A percentile compares a stretch with the other conserved stretches of the same genome.
These are phyloP conservation scores for Coregonus ussuriensis DNA, from an alignment of 2,797 vertebrate species.

Conservation along the genomic window DNA sequence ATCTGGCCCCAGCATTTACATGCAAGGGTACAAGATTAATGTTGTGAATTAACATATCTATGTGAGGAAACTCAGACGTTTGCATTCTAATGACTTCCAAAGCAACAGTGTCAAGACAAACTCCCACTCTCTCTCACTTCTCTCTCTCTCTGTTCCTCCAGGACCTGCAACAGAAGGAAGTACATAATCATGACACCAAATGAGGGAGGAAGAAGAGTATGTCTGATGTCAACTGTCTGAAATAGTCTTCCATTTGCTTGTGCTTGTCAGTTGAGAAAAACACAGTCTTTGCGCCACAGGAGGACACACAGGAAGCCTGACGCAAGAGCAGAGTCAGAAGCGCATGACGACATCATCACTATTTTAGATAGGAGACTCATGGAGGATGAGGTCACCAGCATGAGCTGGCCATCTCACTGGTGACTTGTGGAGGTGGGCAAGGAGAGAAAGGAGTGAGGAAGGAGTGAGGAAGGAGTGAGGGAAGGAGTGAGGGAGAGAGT, in stretches of 20 bases:
- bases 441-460: too few relatives aligned
- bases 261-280: conserved; percentile 37
- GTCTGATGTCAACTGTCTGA: too few relatives aligned
- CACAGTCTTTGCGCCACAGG: conserved; percentile 37
- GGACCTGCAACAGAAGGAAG: background rate
- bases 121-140: background rate
- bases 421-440: background rate
- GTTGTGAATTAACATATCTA: too few relatives aligned
- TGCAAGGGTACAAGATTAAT: too few relatives aligned
- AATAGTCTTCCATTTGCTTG: conserved; percentile 33
- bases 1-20: too few relatives aligned
- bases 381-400: conserved; percentile 25
- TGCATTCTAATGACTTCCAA: conserved; percentile 25
- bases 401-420: background rate
- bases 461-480: too few relatives aligned
- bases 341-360: conserved; percentile 33
- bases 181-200: conserved; percentile 11
- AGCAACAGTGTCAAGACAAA: conserved; percentile 49
- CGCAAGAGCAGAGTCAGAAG: conserved; percentile 17
- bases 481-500: too few relatives aligned
- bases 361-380: conserved; percentile 34
- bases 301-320: conserved; percentile 18
- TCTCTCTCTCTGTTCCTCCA: background rate
- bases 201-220: background rate
- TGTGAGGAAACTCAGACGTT: too few relatives aligned